Conservation (phyloP, 2,113 vertebrate genomes). For the Pelecanoides urinatrix region DNA sequence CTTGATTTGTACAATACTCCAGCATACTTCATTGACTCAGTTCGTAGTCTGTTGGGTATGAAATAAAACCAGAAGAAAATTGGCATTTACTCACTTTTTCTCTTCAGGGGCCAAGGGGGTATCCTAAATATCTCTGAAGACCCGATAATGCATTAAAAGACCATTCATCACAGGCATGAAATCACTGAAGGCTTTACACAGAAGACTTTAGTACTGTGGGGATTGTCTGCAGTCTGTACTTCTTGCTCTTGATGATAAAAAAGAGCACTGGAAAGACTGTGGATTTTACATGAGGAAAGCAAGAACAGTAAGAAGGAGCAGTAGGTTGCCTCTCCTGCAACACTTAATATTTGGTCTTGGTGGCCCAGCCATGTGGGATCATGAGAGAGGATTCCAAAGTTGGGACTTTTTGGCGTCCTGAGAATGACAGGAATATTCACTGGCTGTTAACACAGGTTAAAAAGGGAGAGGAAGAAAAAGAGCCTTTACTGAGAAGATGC, state of each 20-base stretch:
- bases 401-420: background rate
- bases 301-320: background rate
- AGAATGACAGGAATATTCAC: background rate
- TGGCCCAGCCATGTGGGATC: background rate
- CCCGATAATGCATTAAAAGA: background rate
- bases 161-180: background rate
- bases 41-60: background rate
- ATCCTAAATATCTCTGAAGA: background rate
- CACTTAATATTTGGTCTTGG: background rate
- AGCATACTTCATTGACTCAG: background rate
- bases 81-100: background rate
- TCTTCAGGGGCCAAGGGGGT: background rate
- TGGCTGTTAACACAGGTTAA: background rate
- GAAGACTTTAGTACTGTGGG: background rate
- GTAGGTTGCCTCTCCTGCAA: background rate
- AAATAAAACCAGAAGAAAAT: constrained; percentile 8
- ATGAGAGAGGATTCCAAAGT: background rate
- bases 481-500: background rate
- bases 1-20: background rate
- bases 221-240: background rate
- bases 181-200: background rate
- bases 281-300: background rate
- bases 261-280: background rate
- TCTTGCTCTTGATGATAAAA: background rate
- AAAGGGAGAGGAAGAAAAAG: background rate